Evolutionary conservation across 2,888 invertebrate genomes (phyloP), one percentile per base, ranked within the genome.

Genomic region (Brachypterus glaber): DNA sequence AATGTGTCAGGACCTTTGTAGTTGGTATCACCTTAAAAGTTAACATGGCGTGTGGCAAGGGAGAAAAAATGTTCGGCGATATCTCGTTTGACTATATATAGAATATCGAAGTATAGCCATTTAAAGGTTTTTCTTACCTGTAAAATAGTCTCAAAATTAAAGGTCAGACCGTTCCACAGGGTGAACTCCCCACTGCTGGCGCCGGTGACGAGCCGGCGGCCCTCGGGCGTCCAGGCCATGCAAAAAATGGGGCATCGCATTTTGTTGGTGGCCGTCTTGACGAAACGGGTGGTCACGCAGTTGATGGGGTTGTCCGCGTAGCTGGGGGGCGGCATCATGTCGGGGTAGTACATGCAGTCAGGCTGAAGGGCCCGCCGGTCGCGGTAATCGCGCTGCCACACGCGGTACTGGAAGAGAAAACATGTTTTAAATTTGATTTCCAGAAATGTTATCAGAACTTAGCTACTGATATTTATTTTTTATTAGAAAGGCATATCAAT

Each of bases 131-230:
- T 37, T 57, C 61, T 57, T 65, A 89, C 90, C 79, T 98, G 98
- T 33, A 98, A 73, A 64, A 99, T 99, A n/a, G 98, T 99, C 73
- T 99, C 98, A 71, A 99, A 99, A 71, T 98, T 99, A 68, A 98
- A 99, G n/a, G 97, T 98, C 17, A 98, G 76, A 17, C 98, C 98
- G 73, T 98, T 98, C 98, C 98, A 99, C 2, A 99, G 71, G 0
- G 98, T 99, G 60, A 99, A 98, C 69, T 99, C 98, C 30, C 98
- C 98, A 38, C 96, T 96, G 17, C 97, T 97, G 14, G 98, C 97
- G 7, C 98, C 98, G 2, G 98, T 99, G 4, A 98, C 90, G 44
- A 99, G 72, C 50, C 98, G 78, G 48, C 98, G 77, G 9, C 98
- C 98, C 69, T 99, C 98, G 0, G 98, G 98, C 4, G 98, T 98